Conservation (phyloP, 2,888 invertebrate species). For the Ochropleura plecta region DNA sequence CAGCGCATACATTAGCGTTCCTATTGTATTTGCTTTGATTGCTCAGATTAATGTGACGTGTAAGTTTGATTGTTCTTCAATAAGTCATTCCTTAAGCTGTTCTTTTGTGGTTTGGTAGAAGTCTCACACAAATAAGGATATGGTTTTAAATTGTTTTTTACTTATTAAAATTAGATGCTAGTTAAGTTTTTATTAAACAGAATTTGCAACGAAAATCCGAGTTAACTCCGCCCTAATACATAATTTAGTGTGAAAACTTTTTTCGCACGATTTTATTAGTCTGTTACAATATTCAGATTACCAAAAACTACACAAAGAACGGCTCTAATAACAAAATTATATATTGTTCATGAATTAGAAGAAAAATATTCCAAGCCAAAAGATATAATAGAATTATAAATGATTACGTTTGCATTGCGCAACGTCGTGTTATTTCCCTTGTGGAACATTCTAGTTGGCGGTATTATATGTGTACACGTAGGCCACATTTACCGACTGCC, state of each 20-base stretch:
- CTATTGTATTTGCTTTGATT: constrained; percentile 30
- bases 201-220: not conserved
- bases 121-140: not conserved
- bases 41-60: not conserved
- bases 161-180: too few species aligned
- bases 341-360: constrained; percentile 1
- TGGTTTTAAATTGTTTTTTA: too few species aligned
- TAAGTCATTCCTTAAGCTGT: not conserved
- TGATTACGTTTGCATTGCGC: constrained; percentile 26
- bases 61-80: constrained; percentile 19
- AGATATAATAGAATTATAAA: constrained; percentile 26
- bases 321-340: constrained; percentile 14
- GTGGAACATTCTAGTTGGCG: constrained; percentile 20
- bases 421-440: constrained; percentile 43
- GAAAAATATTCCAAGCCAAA: constrained; percentile 19
- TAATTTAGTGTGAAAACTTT: not conserved
- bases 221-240: not conserved
- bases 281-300: not conserved
- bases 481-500: not conserved
- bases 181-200: not conserved
- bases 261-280: not conserved
- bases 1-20: not conserved
- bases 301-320: not conserved
- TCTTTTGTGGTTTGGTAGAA: not conserved
- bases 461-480: constrained; percentile 4